Evolutionary conservation across 2,113 vertebrate genomes (phyloP).

Genomic region (Gorilla gorilla): DNA sequence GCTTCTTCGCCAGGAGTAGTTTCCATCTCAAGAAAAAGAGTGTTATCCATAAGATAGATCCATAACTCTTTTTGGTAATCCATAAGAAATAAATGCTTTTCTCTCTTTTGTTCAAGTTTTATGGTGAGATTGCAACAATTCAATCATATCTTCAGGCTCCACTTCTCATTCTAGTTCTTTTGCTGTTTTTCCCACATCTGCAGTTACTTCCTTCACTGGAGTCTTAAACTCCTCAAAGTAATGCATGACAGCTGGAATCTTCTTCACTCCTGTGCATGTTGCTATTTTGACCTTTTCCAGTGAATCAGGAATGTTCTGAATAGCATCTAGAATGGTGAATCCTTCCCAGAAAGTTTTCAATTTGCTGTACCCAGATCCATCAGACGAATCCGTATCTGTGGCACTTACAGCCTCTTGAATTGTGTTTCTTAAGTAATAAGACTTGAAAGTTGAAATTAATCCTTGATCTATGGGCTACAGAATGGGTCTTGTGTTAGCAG

Average conservation of each 20-base stretch:
- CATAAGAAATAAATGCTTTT: neutral
- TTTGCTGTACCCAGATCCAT: neutral
- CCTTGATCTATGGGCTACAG: neutral
- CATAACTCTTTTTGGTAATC: neutral
- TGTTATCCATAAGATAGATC: too few relatives aligned
- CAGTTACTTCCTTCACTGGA: neutral
- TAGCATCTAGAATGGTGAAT: neutral
- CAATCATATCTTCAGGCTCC: neutral
- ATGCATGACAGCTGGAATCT: neutral
- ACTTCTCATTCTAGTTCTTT: neutral
- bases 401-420: neutral
- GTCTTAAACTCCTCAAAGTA: neutral
- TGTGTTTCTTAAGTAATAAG: neutral
- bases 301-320: neutral
- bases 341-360: neutral
- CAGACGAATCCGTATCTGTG: neutral
- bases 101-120: neutral
- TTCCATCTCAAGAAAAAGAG: neutral
- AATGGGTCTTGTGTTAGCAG: neutral
- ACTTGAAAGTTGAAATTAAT: neutral
- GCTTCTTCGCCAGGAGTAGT: neutral
- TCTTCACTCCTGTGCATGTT: neutral
- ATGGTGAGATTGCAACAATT: neutral
- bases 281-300: neutral
- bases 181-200: neutral